Conservation (phyloP, 2,113 vertebrate species). For the Pangasianodon hypophthalmus region DNA sequence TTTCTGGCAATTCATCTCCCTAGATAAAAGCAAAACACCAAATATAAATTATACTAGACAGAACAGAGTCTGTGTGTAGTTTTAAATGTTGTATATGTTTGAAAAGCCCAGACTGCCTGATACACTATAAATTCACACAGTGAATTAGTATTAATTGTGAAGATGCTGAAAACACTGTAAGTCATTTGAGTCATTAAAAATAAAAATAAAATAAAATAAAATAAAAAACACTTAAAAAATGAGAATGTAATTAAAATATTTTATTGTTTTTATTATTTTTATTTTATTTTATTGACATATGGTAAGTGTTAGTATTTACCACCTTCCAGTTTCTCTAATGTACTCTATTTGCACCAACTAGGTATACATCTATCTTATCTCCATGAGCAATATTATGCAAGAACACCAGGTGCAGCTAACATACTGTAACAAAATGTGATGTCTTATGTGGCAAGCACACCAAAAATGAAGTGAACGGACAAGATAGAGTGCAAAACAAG, state of each 20-base stretch:
- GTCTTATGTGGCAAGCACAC: not conserved
- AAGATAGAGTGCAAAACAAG: not conserved
- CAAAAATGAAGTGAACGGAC: not conserved
- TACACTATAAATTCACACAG: not conserved
- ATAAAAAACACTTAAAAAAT: not conserved
- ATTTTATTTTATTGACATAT: not conserved
- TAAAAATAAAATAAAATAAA: too few species aligned
- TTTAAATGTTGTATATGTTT: not conserved
- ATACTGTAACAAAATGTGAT: not conserved
- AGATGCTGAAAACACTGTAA: not conserved
- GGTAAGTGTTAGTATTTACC: not conserved
- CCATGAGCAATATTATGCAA: not conserved
- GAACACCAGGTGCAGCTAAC: not conserved
- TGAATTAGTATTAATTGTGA: not conserved
- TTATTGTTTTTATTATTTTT: not conserved
- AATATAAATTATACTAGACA: not conserved
- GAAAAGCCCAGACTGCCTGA: not conserved
- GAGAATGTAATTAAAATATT: not conserved
- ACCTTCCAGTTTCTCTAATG: not conserved
- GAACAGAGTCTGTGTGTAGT: not conserved
- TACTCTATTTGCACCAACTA: not conserved
- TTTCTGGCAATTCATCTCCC: constrained; percentile 87
- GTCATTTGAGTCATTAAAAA: not conserved
- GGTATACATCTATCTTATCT: not conserved
- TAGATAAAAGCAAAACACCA: constrained; percentile 59